Evolutionary conservation across 37 sponge, comb jelly and placozoan genomes (phyloP).

Genomic region (Hormiphora californensis): DNA sequence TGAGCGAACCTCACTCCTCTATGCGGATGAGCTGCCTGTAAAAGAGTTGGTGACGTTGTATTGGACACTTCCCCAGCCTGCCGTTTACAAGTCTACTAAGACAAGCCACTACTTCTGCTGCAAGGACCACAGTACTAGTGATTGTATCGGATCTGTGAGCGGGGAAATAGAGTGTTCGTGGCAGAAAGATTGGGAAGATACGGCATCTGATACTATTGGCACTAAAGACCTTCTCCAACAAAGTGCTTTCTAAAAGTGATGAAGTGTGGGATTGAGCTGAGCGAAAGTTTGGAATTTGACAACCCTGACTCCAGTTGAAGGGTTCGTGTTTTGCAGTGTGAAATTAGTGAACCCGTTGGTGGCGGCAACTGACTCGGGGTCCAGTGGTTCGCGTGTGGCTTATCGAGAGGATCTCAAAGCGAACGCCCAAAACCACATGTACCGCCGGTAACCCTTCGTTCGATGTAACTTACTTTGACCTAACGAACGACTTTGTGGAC

Average conservation of each 20-base stretch:
- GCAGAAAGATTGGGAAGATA: too few relatives aligned
- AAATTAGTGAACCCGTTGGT: neutral
- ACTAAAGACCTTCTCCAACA: too few relatives aligned
- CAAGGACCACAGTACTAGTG: too few relatives aligned
- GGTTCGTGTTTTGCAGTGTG: constrained; percentile 21
- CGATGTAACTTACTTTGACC: constrained; percentile 24
- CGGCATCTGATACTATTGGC: too few relatives aligned
- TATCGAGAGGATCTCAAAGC: constrained; percentile 3
- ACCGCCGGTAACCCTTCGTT: neutral
- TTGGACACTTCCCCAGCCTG: constrained; percentile 2
- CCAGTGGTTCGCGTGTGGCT: neutral
- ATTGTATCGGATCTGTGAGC: too few relatives aligned
- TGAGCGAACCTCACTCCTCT: neutral
- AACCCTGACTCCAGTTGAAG: too few relatives aligned
- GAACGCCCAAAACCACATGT: neutral
- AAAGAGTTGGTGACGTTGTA: neutral
- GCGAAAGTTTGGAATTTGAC: too few relatives aligned
- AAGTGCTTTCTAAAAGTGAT: too few relatives aligned
- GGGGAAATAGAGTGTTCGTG: too few relatives aligned
- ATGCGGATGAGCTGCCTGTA: neutral
- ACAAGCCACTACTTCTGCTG: neutral
- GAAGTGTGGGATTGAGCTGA: too few relatives aligned
- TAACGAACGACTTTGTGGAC: constrained; percentile 38
- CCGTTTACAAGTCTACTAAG: neutral
- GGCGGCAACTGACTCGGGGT: neutral